Base-by-base conservation (phyloP, 2,113 vertebrate species). In the Epinephelus lanceolatus region DNA sequence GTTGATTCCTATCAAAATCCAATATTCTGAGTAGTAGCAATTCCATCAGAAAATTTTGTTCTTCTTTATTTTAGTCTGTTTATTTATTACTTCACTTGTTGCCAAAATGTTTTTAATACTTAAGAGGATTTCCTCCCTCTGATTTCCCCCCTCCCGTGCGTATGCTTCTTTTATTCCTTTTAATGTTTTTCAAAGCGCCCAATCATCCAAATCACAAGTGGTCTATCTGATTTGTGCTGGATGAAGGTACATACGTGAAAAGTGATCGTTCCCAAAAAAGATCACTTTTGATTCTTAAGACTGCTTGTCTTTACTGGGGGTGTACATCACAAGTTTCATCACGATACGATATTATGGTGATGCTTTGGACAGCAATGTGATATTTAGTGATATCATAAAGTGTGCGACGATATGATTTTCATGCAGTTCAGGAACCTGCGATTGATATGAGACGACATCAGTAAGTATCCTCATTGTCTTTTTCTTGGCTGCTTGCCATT, bases 1-100 rank as follows among this genome's bases (percentile, higher is more conserved):
- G 89, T 88, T 88, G 92, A 95, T 94, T 94, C 93, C 90, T 92
- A 93, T 94, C 93, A 94, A 93, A 95, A 94, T 95, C 88, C 90
- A 94, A 94, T 93, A 94, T 94, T 93, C 75, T 85, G 87, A 92
- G 90, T 91, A 90, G 88, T 78, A 78, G 89, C 91, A 91, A 94
- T 93, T 91, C 87, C 91, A 93, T 92, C 89, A 83, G 85, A 89
- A 91, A 88, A 89, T 88, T 80, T 81, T 71, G 84, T 84, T 71
- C 78, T 93, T 90, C 88, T 88, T 91, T 89, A 86, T 94, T 93
- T 87, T 86, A 88, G 85, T 88, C 78, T 86, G 85, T 88, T 94
- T 91, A 91, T 94, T 93, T 94, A 94, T 93, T 90, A 92, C 81
- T 93, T 91, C 71, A 92, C 86, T 94, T 90, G 88, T 91, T 93